Evolutionary conservation across 2,113 vertebrate genomes (phyloP).

Genomic region (Fulica atra): DNA sequence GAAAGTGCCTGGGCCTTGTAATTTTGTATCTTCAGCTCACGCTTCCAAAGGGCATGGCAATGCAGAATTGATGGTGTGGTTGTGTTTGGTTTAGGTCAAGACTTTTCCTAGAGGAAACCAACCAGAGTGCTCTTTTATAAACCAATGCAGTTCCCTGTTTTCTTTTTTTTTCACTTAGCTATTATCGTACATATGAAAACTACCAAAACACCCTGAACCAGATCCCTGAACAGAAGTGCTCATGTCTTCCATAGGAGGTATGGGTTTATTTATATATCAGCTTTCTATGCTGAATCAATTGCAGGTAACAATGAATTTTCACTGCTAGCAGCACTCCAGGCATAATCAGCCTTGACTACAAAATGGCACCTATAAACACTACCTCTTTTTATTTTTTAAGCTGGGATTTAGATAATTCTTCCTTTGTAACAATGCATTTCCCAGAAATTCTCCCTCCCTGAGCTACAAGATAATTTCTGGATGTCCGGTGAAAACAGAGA

Average conservation of each 20-base stretch:
- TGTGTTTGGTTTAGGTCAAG: background rate
- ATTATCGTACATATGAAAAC: constrained; percentile 3
- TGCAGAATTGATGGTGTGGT: background rate
- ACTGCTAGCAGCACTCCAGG: background rate
- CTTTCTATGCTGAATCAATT: background rate
- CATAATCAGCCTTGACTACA: background rate
- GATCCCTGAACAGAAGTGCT: background rate
- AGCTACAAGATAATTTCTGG: rapidly evolving
- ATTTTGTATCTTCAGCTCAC: background rate
- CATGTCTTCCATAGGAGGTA: constrained; percentile 23
- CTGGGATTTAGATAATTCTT: background rate
- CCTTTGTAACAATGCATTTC: background rate
- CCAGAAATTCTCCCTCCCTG: background rate
- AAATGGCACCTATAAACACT: background rate
- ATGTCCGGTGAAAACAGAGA: background rate
- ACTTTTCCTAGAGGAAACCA: background rate
- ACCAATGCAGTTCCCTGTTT: background rate
- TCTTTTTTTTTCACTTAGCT: background rate
- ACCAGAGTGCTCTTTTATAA: background rate
- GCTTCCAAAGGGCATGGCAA: background rate
- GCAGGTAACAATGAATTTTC: background rate
- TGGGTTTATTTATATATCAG: background rate
- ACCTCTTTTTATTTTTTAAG: background rate
- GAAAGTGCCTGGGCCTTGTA: background rate
- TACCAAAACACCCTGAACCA: background rate